phyloP scores from a whole-genome alignment of 92 coral and sea anemone genomes.

The Galaxea fascicularis region DNA sequence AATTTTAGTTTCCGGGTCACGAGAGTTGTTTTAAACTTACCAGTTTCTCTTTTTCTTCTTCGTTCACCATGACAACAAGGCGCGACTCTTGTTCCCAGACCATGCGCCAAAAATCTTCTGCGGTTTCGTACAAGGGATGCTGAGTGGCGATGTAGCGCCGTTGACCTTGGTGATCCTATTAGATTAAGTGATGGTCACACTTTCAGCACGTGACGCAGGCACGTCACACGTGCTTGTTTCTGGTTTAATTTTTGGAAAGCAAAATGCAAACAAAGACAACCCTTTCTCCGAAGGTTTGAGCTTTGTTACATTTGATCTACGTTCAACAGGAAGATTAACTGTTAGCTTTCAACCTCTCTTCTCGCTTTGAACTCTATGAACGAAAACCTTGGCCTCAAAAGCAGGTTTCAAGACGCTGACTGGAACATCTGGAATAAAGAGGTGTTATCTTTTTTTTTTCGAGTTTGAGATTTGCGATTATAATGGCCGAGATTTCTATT shows the following conservation, averaged over 20 bases:
- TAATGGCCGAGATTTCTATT: too few relatives aligned
- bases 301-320: too few relatives aligned
- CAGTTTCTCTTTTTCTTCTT: conserved; percentile 83
- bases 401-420: background rate
- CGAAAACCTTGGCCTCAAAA: background rate
- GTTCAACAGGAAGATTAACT: too few relatives aligned
- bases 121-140: conserved; percentile 92
- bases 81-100: conserved; percentile 88
- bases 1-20: too few relatives aligned
- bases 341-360: too few relatives aligned
- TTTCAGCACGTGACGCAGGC: background rate
- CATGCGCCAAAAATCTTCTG: conserved; percentile 96
- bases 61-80: conserved; percentile 94
- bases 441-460: too few relatives aligned
- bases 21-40: too few relatives aligned
- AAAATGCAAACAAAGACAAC: background rate
- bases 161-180: conserved; percentile 47
- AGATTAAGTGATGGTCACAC: background rate
- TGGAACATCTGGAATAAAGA: too few relatives aligned
- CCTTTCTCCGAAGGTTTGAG: background rate
- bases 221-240: background rate
- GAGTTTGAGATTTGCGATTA: too few relatives aligned
- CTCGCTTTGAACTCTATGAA: background rate
- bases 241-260: background rate
- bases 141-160: conserved; percentile 91